phyloP scores from a whole-genome alignment of 2,113 vertebrate genomes.

The Empidonax traillii region DNA sequence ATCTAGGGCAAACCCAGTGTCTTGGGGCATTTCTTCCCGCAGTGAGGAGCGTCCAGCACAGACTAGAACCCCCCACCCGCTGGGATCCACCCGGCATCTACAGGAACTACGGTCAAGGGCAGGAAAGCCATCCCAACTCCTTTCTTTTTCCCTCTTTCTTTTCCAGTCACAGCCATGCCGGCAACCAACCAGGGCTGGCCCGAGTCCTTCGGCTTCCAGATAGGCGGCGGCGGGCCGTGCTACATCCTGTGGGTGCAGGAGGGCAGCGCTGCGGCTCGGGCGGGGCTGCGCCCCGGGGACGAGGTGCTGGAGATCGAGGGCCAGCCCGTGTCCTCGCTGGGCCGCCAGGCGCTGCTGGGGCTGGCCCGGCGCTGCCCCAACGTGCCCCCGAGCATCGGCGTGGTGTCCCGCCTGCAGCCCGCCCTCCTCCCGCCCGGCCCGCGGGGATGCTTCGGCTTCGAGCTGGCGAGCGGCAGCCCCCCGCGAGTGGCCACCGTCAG shows the following conservation, averaged over 20 bases:
- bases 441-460: constrained; percentile 78
- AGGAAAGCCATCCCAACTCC: background rate
- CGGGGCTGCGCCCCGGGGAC: constrained; percentile 88
- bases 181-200: constrained; percentile 92
- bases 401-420: constrained; percentile 86
- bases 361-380: constrained; percentile 85
- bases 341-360: constrained; percentile 74
- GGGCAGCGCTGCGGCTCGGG: constrained; percentile 89
- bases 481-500: constrained; percentile 81
- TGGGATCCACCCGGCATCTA: rapidly evolving
- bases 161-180: constrained; percentile 85
- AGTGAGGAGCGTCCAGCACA: rapidly evolving
- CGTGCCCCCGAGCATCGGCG: constrained; percentile 94
- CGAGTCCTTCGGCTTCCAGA: constrained; percentile 91
- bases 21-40: background rate
- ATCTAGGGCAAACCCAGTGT: background rate
- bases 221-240: constrained; percentile 87
- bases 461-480: constrained; percentile 79
- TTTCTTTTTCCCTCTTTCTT: background rate
- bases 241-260: constrained; percentile 92
- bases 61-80: rapidly evolving
- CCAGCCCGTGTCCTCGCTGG: constrained; percentile 82
- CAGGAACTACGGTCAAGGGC: too few relatives aligned
- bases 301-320: constrained; percentile 97
- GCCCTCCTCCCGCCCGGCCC: constrained; percentile 75